These are phyloP conservation scores for Junco hyemalis DNA, from an alignment of 2,113 vertebrate genomes.

Conservation along the genomic window DNA sequence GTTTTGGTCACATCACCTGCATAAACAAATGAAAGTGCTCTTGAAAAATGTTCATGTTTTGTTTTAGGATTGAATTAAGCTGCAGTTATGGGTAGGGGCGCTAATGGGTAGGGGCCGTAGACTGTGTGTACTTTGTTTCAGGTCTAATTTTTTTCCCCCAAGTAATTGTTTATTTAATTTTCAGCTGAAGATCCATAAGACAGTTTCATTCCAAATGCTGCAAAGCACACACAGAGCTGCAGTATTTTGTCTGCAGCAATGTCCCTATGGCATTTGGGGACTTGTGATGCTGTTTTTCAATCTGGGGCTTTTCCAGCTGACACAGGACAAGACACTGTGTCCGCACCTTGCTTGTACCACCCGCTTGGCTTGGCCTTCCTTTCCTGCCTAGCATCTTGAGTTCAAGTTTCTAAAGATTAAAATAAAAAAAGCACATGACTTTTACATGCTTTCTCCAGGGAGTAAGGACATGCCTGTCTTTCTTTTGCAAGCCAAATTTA, in stretches of 20 bases:
- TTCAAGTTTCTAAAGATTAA: constrained; percentile 9
- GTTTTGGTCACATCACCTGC: not conserved
- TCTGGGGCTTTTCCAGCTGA: not conserved
- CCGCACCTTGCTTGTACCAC: not conserved
- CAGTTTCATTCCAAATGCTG: not conserved
- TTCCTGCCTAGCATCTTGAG: not conserved
- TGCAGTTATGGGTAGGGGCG: not conserved
- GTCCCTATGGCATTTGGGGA: not conserved
- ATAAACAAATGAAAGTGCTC: not conserved
- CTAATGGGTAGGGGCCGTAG: not conserved
- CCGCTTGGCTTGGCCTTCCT: not conserved
- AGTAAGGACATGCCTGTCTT: not conserved
- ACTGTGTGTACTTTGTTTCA: not conserved
- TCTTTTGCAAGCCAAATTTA: constrained; percentile 7
- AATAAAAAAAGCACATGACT: not conserved
- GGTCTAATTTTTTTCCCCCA: not conserved
- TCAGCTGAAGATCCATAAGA: not conserved
- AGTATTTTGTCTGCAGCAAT: not conserved
- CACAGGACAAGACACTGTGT: not conserved
- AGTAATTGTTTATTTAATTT: not conserved
- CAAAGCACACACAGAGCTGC: not conserved
- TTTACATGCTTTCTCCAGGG: not conserved
- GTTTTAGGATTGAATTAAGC: not conserved
- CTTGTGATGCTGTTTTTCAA: not conserved
- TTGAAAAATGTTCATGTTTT: not conserved